phyloP scores from a whole-genome alignment of 2,797 vertebrate genomes.

The Myotis vivesi region DNA sequence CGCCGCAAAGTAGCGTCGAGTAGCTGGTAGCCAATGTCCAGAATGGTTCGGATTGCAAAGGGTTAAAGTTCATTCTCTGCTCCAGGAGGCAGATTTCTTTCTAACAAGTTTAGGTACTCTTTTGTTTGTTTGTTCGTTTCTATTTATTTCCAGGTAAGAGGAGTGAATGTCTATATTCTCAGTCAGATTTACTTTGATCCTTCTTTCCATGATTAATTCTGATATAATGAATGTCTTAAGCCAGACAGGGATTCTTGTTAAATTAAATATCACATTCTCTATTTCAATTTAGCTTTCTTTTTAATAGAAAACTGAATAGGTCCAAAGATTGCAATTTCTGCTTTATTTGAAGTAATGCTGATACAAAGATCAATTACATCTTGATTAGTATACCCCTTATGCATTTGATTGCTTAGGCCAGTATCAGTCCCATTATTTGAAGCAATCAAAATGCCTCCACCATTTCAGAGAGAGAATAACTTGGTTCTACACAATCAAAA shows the following conservation, averaged over 20 bases:
- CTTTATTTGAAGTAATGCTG: constrained; percentile 58
- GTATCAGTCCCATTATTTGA: constrained; percentile 55
- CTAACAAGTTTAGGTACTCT: neutral
- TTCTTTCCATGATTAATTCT: constrained; percentile 54
- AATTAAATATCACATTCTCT: constrained; percentile 51
- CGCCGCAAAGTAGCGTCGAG: no score
- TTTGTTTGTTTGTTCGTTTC: neutral
- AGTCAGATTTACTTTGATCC: constrained; percentile 30
- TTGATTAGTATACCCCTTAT: constrained; percentile 61
- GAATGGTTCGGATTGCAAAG: no score
- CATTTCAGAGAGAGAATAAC: constrained; percentile 52
- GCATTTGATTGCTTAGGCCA: constrained; percentile 64
- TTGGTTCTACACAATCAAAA: constrained; percentile 65
- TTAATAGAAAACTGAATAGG: constrained; percentile 65
- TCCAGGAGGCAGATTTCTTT: neutral
- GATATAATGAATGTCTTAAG: constrained; percentile 53
- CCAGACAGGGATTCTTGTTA: constrained; percentile 45
- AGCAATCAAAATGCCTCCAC: constrained; percentile 70
- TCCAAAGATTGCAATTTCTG: constrained; percentile 50
- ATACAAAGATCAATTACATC: constrained; percentile 74
- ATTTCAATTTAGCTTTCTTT: constrained; percentile 62
- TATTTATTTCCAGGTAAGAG: constrained; percentile 35
- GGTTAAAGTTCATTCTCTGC: neutral
- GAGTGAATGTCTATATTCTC: constrained; percentile 7
- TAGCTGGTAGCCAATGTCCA: no score